Base-by-base conservation (phyloP, 2,797 vertebrate genomes). In the Hemibagrus guttatus region DNA sequence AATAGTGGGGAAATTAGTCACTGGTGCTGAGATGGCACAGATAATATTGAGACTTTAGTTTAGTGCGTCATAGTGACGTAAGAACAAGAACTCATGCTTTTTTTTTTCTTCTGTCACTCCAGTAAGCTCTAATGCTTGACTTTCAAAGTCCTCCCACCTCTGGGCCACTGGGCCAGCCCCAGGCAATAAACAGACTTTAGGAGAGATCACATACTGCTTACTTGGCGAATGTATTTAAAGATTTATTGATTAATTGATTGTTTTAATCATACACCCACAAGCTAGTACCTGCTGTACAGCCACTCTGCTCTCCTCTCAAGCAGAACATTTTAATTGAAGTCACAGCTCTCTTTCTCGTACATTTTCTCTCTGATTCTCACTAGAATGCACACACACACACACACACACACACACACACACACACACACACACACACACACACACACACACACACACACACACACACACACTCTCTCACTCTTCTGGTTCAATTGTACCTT, bases 181-280 rank as follows among this genome's bases (percentile, higher is more conserved):
- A 6, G 71, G 71, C 69, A 75, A 78, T 89, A 83, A 69, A 69
- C 58, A 46, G 61, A 68, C 68, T 35, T 76, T 61, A 80, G 21
- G 72, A 87, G 78, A 87, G 75, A 84, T 88, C 86, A 84, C 84
- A 72, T 28, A 80, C 71, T 78, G 86, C 86, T 90, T 79, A 87
- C 86, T 85, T 76, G 84, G 83, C 83, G 76, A 81, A 85, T 71
- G 58, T 66, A 87, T 82, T 68, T 81, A 89, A 87, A 85, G 85
- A 84, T 89, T 91, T 86, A 90, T 85, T 85, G 81, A 89, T 85
- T 85, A 61, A 90, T 83, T 85, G 88, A 89, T 87, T 78, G 69
- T 78, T 26, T 87, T 79, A 87, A 81, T 88, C 85, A 86, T 42
- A 69, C 83, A 69, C 83, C 59, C 81, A 78, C 86, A 52, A 84